Evolutionary conservation across 2,113 vertebrate species (phyloP), one percentile per base, ranked within the genome.

Genomic region (Aegotheles bennettii): DNA sequence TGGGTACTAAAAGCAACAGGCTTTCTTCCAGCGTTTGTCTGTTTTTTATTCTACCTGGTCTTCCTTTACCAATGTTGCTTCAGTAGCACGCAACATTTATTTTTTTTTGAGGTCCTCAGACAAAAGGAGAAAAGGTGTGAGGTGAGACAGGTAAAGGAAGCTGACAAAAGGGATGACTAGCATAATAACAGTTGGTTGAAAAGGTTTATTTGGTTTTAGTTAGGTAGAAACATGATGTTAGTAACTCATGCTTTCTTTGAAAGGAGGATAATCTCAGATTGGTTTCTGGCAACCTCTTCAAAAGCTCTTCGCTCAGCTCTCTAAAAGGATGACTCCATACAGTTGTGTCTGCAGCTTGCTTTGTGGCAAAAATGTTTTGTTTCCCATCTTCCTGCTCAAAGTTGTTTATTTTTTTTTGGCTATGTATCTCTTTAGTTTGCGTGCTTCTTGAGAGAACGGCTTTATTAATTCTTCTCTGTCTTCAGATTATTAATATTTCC

Each of bases 401-500:
- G 38, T 50, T 14, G 0, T 79, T 4, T 65, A 4, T 51, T 47
- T 47, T 19, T 45, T 17, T 71, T 80, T 93, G 33, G 31, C 51
- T 29, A 4, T 23, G 5, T 40, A 33, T 26, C 9, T 85, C n/a
- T 94, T 68, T 26, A 57, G 21, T 69, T 73, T 88, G 16, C n/a
- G 13, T 69, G 31, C 23, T 16, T 69, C 21, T 69, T 63, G 48
- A 83, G 31, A 78, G 80, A 53, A 6, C 10, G 12, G 17, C 28
- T 61, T 18, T 64, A 36, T 77, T 90, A 7, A 31, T 88, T 90
- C 4, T 56, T 88, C 18, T 73, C 5, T 84, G 50, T 60, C 48
- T 90, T 74, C 36, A 89, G 65, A 68, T 76, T 50, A 60, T 59
- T 56, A 56, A 21, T 24, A 65, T 86, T 90, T 90, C 40, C n/a